Conservation (phyloP, 2,888 invertebrate species). For the Caenorhabditis afra region DNA sequence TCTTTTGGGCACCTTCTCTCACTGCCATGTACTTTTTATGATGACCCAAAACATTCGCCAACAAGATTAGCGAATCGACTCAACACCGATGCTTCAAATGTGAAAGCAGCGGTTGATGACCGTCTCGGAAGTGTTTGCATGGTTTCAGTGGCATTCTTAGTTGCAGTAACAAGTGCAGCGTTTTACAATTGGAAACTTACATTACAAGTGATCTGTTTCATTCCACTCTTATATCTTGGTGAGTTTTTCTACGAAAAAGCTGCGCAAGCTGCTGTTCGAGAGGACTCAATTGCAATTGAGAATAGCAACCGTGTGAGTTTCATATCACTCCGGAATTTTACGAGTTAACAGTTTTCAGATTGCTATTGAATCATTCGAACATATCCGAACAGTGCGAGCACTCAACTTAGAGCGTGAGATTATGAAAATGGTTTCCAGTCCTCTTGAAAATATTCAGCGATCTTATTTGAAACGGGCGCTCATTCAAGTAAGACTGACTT, state of each 20-base stretch:
- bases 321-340: not conserved
- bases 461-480: slow-evolving; percentile 36
- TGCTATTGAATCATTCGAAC: slow-evolving; percentile 82
- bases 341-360: slow-evolving; percentile 74
- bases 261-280: slow-evolving; percentile 14
- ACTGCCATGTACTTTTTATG: slow-evolving; percentile 82
- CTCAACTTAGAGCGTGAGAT: slow-evolving; percentile 73
- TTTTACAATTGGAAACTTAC: slow-evolving; percentile 52
- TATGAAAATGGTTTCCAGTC: slow-evolving; percentile 28
- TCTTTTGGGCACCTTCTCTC: slow-evolving; percentile 80
- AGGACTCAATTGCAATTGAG: slow-evolving; percentile 52
- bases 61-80: slow-evolving; percentile 81
- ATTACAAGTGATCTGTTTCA: slow-evolving; percentile 22
- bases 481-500: slow-evolving; percentile 36
- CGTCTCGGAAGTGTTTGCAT: slow-evolving; percentile 47
- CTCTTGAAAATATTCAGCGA: slow-evolving; percentile 26
- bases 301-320: slow-evolving; percentile 53
- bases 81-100: slow-evolving; percentile 82
- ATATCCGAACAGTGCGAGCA: slow-evolving; percentile 82
- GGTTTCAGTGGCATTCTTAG: slow-evolving; percentile 14
- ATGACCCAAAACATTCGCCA: slow-evolving; percentile 81
- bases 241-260: slow-evolving; percentile 46
- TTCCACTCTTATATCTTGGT: slow-evolving; percentile 37
- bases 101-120: slow-evolving; percentile 76
- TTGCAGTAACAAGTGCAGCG: slow-evolving; percentile 23